Base-by-base conservation (phyloP, 2,888 invertebrate species). In the Melinaea marsaeus region DNA sequence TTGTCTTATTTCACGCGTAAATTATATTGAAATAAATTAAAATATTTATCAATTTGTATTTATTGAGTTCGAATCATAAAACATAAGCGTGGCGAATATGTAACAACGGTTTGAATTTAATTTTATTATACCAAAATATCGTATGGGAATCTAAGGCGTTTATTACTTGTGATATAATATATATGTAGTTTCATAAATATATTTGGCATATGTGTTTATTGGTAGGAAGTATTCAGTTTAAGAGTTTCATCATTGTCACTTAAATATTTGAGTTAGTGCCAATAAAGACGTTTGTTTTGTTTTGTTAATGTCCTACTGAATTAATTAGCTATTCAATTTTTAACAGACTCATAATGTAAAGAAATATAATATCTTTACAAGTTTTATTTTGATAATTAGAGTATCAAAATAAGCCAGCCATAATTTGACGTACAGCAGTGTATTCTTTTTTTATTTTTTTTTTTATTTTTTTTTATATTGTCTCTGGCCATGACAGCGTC, bases 251-350 rank as follows among this genome's bases (percentile, higher is more conserved):
- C 69, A 69, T 33, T 66, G 68, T 69, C 63, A 61, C 46, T 66
- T 65, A 72, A 69, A 77, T 77, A 71, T 72, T 80, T 81, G 79
- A 80, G 72, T 69, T 68, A 57, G 70, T 74, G 80, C 79, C 79
- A 82, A 78, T 74, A 63, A n/a, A 4, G 51, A 45, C 33, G 47
- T 55, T 37, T 32, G 46, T 55, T 48, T 56, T 55, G 22, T 47
- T 55, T 55, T 63, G 51, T 51, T 46, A 55, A 47, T 22, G 22
- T 22, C 22, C 22, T 22, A 22, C 22, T 1, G 32, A 4, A 37
- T 57, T 5, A 4, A 33, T 11, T 59, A 33, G n/a, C 13, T 33
- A 42, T 22, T 42, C 33, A 55, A 57, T 58, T 60, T 74, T 70
- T 72, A 73, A 72, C 69, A 69, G 22, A 55, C 68, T 66, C 67